A percentile compares a stretch with the other conserved stretches of the same genome.
These are phyloP conservation scores for Xenus cinereus DNA, from an alignment of 2,113 vertebrate genomes.

Conservation along the genomic window DNA sequence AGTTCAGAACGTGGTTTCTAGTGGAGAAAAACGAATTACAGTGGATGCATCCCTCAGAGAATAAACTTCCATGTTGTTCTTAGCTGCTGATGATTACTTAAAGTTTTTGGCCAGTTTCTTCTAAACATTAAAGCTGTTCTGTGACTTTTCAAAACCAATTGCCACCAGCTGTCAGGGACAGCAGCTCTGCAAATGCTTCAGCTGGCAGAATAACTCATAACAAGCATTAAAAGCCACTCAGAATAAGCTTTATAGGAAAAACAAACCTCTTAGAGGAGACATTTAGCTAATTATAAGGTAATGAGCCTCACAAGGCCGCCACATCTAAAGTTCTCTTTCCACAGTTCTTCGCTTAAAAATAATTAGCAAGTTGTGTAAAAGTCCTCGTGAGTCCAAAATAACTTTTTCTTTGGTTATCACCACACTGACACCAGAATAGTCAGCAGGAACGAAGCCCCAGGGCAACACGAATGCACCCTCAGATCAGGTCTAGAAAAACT, in stretches of 20 bases:
- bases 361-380: neutral
- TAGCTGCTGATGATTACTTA: neutral
- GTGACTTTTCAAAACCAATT: slow-evolving; percentile 30
- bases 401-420: neutral
- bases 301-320: neutral
- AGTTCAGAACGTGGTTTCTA: neutral
- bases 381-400: neutral
- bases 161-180: slow-evolving; percentile 1
- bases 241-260: slow-evolving; percentile 30
- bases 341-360: neutral
- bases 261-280: slow-evolving; percentile 11
- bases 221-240: slow-evolving; percentile 46
- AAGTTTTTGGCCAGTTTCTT: slow-evolving; percentile 2
- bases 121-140: slow-evolving; percentile 12
- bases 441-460: neutral
- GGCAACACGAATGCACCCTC: rapidly evolving
- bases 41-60: neutral
- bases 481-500: neutral
- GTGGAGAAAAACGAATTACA: neutral
- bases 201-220: slow-evolving; percentile 35
- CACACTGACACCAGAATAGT: neutral
- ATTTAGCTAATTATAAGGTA: slow-evolving; percentile 27
- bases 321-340: neutral
- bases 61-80: neutral
- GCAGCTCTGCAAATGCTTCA: slow-evolving; percentile 38